Percentiles rank a stretch among this genome's conserved stretches.
Conservation (phyloP, 2,888 invertebrate species). For the Sphaeridia pumilis region DNA sequence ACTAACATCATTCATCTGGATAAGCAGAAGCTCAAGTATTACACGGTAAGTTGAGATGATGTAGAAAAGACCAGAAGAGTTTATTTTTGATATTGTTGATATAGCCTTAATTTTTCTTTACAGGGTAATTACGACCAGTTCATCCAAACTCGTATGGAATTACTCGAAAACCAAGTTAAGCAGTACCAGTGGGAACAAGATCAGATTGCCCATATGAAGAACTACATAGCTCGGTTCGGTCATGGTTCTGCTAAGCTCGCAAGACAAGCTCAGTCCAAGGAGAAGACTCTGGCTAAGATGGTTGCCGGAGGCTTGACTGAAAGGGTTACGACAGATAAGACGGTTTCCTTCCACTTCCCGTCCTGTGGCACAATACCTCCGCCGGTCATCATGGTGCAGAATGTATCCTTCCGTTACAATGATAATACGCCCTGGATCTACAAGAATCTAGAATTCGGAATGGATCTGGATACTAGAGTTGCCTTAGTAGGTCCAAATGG, state of each 20-base stretch:
- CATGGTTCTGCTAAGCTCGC: constrained; percentile 98
- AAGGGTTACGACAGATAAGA: constrained; percentile 81
- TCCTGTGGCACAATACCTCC: constrained; percentile 87
- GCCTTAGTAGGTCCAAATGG: constrained; percentile 97
- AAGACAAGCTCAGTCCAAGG: constrained; percentile 97
- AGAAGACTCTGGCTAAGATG: constrained; percentile 99
- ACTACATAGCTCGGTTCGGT: constrained; percentile 97
- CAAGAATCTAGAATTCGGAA: constrained; percentile 95
- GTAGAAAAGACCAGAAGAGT: too few species aligned
- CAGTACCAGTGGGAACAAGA: constrained; percentile 99
- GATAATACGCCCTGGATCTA: constrained; percentile 84
- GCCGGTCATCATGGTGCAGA: constrained; percentile 94
- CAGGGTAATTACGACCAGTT: constrained; percentile 92
- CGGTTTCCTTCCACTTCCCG: constrained; percentile 89
- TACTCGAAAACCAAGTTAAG: constrained; percentile 96
- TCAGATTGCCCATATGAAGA: constrained; percentile 96
- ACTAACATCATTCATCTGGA: constrained; percentile 93
- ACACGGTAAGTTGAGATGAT: constrained; percentile 52
- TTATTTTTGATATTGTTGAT: too few species aligned
- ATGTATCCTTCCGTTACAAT: constrained; percentile 88
- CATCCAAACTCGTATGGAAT: constrained; percentile 80
- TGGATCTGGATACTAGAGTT: constrained; percentile 88
- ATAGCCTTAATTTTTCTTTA: constrained; percentile 20
- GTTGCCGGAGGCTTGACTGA: constrained; percentile 93
- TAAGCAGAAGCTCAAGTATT: constrained; percentile 85